A percentile compares a stretch with the other conserved stretches of the same genome.
Evolutionary conservation across 2,113 vertebrate genomes (phyloP).

Genomic region (Rutilus rutilus): DNA sequence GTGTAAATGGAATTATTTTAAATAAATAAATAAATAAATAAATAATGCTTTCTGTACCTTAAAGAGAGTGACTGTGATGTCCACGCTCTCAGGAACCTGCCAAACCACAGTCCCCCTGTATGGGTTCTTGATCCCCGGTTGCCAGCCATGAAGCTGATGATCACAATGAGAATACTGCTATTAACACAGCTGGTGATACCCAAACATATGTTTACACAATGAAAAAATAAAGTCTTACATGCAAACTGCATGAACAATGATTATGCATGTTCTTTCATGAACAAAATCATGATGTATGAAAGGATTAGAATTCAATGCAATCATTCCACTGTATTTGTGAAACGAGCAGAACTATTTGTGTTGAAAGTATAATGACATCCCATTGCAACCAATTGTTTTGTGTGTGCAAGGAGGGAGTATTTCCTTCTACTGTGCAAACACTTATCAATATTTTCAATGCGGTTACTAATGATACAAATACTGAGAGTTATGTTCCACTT

Average conservation of each 20-base stretch:
- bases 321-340: background rate
- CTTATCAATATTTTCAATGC: background rate
- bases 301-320: background rate
- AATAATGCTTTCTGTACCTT: slow-evolving; percentile 70
- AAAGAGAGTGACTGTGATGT: slow-evolving; percentile 86
- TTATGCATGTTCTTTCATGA: background rate
- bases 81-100: slow-evolving; percentile 87
- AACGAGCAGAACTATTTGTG: background rate
- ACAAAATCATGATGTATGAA: background rate
- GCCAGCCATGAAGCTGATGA: slow-evolving; percentile 86
- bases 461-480: background rate
- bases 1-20: background rate
- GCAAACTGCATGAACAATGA: background rate
- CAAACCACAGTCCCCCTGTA: slow-evolving; percentile 86
- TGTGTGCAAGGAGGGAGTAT: background rate
- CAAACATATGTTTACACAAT: background rate
- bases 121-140: slow-evolving; percentile 88
- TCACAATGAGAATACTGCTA: background rate
- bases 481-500: background rate
- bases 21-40: too few relatives aligned
- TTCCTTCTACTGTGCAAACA: background rate
- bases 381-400: background rate
- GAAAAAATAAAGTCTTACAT: background rate
- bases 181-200: background rate
- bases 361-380: background rate